Base-by-base conservation (phyloP, 2,888 invertebrate genomes). In the Troides aeacus region DNA sequence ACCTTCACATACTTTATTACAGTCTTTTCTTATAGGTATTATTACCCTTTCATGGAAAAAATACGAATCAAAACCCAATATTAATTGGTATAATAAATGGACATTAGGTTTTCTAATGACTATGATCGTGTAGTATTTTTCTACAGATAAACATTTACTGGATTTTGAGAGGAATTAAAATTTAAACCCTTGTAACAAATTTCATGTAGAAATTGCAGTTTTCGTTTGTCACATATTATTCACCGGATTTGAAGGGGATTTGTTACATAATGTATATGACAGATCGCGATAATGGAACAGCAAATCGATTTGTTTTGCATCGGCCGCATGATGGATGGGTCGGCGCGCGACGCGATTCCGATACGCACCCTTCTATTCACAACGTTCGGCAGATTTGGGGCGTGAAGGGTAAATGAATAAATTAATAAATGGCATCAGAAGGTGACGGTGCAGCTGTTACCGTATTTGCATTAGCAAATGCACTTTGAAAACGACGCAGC, bases 331-430 rank as follows among this genome's bases (percentile, higher is more conserved):
- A 90, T 88, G 79, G 86, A 90, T 91, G 84, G 75, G 76, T 74
- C 72, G 72, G 83, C 85, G 85, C 89, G 82, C 84, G 84, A 82
- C 83, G 78, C 76, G 75, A 77, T 78, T 76, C 78, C 64, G 23
- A 61, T 64, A 53, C 57, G 64, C 81, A 81, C 86, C 87, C 83
- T 85, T 81, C 74, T 73, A 73, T 74, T 81, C 78, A 77, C 78
- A 70, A 77, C 75, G 72, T 77, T 74, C 76, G 76, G 75, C 77
- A 79, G 83, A 85, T 87, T 85, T 86, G 79, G 88, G 92, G 92
- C 92, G 92, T 89, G 91, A 90, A 89, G 91, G 88, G 90, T 87
- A 86, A 84, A 89, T 89, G 86, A 90, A 90, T 91, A 90, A 85
- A 87, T 89, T 88, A 87, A 87, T 84, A 81, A 74, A 76, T 77